A percentile compares a stretch with the other conserved stretches of the same genome.
These are phyloP conservation scores for Dipodomys merriami DNA, from an alignment of 2,113 vertebrate species.

Conservation along the genomic window DNA sequence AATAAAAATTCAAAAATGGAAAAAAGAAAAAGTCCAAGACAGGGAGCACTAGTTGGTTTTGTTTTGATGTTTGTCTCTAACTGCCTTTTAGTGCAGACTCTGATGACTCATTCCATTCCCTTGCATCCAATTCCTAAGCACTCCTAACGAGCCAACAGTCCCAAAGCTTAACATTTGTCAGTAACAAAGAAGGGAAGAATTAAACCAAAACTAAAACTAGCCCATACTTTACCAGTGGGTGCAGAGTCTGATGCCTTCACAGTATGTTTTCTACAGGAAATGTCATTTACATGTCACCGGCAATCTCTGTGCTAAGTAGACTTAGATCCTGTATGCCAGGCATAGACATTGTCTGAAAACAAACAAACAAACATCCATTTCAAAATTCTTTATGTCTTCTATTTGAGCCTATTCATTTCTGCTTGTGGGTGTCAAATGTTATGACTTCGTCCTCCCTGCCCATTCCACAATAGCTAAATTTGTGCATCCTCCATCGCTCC, in stretches of 20 bases:
- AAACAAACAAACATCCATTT: too few species aligned
- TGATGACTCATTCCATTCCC: rapidly evolving
- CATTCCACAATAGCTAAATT: slow-evolving; percentile 3
- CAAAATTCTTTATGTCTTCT: neutral
- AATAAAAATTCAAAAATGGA: too few species aligned
- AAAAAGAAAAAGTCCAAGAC: too few species aligned
- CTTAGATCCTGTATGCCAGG: neutral
- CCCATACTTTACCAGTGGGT: neutral
- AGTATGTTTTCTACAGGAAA: neutral
- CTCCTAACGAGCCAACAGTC: neutral
- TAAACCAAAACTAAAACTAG: neutral
- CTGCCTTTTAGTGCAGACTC: neutral
- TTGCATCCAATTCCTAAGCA: neutral
- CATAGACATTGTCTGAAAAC: too few species aligned
- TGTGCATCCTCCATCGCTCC: neutral
- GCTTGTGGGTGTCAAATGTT: neutral
- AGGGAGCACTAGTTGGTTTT: too few species aligned
- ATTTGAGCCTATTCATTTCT: neutral
- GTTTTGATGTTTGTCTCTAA: too few species aligned
- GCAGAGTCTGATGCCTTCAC: neutral
- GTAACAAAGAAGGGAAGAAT: neutral
- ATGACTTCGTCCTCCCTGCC: neutral
- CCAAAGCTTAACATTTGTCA: neutral
- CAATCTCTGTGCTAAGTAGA: neutral
- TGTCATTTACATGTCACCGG: neutral